Conservation (phyloP, 2,888 invertebrate species). For the Platerodrilus igneus region DNA sequence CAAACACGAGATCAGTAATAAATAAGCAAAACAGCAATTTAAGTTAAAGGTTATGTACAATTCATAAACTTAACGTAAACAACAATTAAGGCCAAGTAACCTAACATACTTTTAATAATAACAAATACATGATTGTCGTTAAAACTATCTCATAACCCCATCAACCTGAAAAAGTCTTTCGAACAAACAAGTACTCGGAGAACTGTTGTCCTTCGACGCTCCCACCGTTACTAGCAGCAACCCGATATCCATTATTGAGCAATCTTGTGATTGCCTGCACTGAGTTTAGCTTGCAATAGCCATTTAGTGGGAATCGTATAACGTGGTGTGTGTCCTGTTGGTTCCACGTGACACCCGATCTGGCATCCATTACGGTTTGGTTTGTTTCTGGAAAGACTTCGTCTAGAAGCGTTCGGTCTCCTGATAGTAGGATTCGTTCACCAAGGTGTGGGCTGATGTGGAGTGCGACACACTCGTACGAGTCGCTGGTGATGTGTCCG, state of each 20-base stretch:
- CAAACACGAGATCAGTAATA: no score
- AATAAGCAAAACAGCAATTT: no score
- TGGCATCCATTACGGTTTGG: slow-evolving; percentile 73
- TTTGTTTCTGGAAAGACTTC: slow-evolving; percentile 74
- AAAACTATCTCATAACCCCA: no score
- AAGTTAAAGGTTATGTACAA: slow-evolving; percentile 25
- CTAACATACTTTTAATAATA: no score
- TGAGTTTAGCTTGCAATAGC: slow-evolving; percentile 86
- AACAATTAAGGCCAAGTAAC: slow-evolving; percentile 27
- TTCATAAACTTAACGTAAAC: slow-evolving; percentile 24
- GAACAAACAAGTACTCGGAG: slow-evolving; percentile 79
- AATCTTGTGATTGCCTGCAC: slow-evolving; percentile 80
- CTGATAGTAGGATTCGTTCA: slow-evolving; percentile 76
- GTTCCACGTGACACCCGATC: slow-evolving; percentile 73
- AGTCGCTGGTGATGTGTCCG: slow-evolving; percentile 41
- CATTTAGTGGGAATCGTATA: slow-evolving; percentile 80
- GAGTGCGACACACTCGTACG: slow-evolving; percentile 74
- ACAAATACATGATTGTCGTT: no score
- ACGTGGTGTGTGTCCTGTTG: slow-evolving; percentile 77
- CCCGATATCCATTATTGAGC: slow-evolving; percentile 70
- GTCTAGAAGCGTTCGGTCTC: slow-evolving; percentile 70
- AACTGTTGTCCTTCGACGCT: slow-evolving; percentile 87
- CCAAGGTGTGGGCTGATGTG: slow-evolving; percentile 78
- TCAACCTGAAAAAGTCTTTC: slow-evolving; percentile 48
- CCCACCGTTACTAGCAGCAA: slow-evolving; percentile 80